Evolutionary conservation across 2,113 vertebrate species (phyloP), one percentile per base, ranked within the genome.

Genomic region (Helogale parvula): DNA sequence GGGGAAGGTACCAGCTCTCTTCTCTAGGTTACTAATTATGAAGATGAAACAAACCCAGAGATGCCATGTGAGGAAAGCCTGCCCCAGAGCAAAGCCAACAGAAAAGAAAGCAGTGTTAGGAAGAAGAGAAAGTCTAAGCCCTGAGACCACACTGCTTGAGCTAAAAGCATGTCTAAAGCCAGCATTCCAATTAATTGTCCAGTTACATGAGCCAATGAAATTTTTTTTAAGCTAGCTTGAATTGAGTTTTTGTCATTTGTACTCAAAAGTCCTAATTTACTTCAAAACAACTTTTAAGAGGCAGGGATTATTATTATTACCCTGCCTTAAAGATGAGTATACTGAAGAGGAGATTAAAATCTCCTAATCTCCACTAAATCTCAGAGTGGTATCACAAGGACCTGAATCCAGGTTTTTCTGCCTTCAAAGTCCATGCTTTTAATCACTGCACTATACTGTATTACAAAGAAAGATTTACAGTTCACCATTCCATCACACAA

Each of bases 291-390:
- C 45, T 50, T 79, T 69, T 60, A 85, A 7, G 0, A 60, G 17
- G 33, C 65, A 90, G 57, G n/a, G 72, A 79, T 79, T 90, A 79
- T 92, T 90, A 79, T 92, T 80, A 91, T 66, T 95, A 77, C 45
- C 38, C 6, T 86, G 76, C 35, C 38, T 90, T 84, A 95, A 3
- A 79, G 35, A 50, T 69, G 50, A 79, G 6, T 65, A 72, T 29
- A 92, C 10, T 71, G 41, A 95, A 95, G 19, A 94, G 41, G 27
- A 95, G 38, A 86, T 50, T 92, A 87, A 87, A 87, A 41, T 41
- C 41, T 41, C 41, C 41, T 41, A 41, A 41, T 41, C 4, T 41
- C 52, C 60, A 95, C 52, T 41, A 87, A n/a, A 50, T 21, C 21
- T 72, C 74, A 81, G 86, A 92, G 21, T 72, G 16, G 41, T 57